Conservation (phyloP, 1,140 invertebrate genomes). For the Plutomurus gul region DNA sequence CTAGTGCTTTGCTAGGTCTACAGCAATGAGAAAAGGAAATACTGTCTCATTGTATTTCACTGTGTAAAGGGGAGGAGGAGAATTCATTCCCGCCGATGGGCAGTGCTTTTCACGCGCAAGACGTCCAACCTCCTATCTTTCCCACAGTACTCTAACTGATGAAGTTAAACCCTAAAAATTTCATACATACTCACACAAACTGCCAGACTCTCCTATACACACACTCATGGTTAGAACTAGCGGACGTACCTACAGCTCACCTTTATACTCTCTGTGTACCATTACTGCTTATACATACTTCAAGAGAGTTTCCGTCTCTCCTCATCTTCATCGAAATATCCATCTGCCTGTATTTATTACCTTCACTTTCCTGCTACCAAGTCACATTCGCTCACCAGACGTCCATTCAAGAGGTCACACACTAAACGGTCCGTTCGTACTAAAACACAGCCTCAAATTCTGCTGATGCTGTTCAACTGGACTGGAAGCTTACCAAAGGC, state of each 20-base stretch:
- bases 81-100: slow-evolving; percentile 36
- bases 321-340: neutral
- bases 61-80: slow-evolving; percentile 28
- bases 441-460: neutral
- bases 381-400: slow-evolving; percentile 1
- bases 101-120: slow-evolving; percentile 28
- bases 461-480: too few species aligned
- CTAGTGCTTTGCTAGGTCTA: neutral
- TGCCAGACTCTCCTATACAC: neutral
- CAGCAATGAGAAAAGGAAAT: too few species aligned
- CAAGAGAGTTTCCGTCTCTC: too few species aligned
- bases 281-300: too few species aligned
- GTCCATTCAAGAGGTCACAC: neutral
- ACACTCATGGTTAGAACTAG: too few species aligned
- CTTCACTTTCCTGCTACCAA: neutral
- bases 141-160: neutral
- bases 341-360: neutral
- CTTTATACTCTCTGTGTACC: too few species aligned
- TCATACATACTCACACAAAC: too few species aligned
- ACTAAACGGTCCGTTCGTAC: too few species aligned
- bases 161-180: neutral
- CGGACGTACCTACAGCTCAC: too few species aligned
- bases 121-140: slow-evolving; percentile 7
- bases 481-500: too few species aligned
- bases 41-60: neutral